phyloP scores from a whole-genome alignment of 2,888 invertebrate species.

The Clivina fossor region DNA sequence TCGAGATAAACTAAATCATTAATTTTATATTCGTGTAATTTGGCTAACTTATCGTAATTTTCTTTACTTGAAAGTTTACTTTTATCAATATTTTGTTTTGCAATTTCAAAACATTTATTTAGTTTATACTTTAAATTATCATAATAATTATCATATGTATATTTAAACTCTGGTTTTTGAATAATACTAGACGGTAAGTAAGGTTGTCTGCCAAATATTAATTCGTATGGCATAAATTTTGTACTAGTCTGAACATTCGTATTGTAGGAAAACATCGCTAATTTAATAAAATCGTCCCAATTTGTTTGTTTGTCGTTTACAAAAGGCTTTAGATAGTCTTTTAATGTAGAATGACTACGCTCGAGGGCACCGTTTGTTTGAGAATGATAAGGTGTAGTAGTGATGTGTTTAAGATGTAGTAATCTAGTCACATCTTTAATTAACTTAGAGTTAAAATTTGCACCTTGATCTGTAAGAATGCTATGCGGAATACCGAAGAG shows the following conservation, averaged over 20 bases:
- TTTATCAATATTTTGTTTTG: constrained; percentile 39
- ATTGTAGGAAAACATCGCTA: constrained; percentile 46
- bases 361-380: no score
- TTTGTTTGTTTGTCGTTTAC: constrained; percentile 47
- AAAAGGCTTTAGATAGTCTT: constrained; percentile 45
- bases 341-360: constrained; percentile 44
- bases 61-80: constrained; percentile 44
- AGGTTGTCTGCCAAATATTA: constrained; percentile 47
- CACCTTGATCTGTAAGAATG: constrained; percentile 29
- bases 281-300: constrained; percentile 41
- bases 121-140: constrained; percentile 41
- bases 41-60: constrained; percentile 37
- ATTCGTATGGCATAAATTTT: constrained; percentile 46
- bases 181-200: constrained; percentile 42
- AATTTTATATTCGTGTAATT: constrained; percentile 29
- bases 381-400: constrained; percentile 44
- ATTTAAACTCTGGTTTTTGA: constrained; percentile 34
- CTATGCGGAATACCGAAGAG: constrained; percentile 35
- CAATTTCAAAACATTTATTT: no score
- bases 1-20: constrained; percentile 22
- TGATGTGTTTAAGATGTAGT: constrained; percentile 45
- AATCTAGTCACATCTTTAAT: constrained; percentile 45
- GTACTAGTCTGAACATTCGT: constrained; percentile 45
- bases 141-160: constrained; percentile 41
- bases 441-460: constrained; percentile 35